Evolutionary conservation across 2,888 invertebrate species (phyloP).

Genomic region (Hyalella azteca): DNA sequence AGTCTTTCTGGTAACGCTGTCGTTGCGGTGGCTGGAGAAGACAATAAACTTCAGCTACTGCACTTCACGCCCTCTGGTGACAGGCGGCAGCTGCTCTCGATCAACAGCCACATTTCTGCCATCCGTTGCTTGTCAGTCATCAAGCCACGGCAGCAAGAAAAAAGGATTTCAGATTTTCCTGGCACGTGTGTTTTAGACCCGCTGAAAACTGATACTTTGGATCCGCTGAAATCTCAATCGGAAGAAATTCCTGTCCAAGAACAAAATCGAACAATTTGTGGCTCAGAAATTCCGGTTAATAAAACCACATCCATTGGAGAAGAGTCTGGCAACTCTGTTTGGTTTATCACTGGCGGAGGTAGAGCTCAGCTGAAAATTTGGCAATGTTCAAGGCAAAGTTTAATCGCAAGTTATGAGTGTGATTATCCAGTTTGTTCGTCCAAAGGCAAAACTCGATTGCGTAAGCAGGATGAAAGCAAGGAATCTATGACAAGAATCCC

Average conservation of each 20-base stretch:
- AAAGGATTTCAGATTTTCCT: too few species aligned
- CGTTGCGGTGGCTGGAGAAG: not conserved
- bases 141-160: not conserved
- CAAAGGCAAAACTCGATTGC: too few species aligned
- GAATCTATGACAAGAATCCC: too few species aligned
- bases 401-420: not conserved
- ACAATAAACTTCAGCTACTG: not conserved
- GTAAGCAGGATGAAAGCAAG: too few species aligned
- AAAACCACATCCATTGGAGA: not conserved
- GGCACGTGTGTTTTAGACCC: not conserved
- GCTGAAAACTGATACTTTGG: not conserved
- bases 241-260: not conserved
- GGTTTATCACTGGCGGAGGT: slow-evolving; percentile 6
- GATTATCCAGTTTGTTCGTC: too few species aligned
- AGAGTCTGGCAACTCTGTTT: not conserved
- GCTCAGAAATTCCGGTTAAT: not conserved
- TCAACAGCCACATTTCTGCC: slow-evolving; percentile 14
- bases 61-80: not conserved
- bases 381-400: not conserved
- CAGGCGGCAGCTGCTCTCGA: not conserved
- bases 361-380: slow-evolving; percentile 14
- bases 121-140: not conserved
- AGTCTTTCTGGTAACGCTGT: not conserved
- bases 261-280: not conserved
- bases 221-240: not conserved